Evolutionary conservation across 2,797 vertebrate genomes (phyloP).

Genomic region (Dendrocincla tyrannina): DNA sequence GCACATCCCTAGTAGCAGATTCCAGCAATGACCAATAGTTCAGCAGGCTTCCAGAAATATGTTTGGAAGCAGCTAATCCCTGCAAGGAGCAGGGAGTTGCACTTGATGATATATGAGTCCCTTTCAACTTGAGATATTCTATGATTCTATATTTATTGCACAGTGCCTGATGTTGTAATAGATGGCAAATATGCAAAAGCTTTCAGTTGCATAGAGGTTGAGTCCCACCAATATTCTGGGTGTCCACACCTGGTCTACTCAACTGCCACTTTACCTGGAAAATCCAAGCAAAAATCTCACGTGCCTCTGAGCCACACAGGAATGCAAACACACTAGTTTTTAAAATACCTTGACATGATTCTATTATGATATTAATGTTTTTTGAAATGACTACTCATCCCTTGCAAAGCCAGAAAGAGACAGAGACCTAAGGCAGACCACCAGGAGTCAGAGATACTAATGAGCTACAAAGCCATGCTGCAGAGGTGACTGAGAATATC

Average conservation of each 20-base stretch:
- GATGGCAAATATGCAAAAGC: not conserved
- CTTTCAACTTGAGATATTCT: not conserved
- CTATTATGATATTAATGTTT: not conserved
- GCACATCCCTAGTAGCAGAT: not conserved
- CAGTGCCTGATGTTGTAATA: not conserved
- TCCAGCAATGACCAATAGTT: not conserved
- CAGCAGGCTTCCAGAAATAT: not conserved
- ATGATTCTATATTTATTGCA: not conserved
- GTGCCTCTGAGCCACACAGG: not conserved
- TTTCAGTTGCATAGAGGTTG: accelerated
- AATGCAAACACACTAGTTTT: not conserved
- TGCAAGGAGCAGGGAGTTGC: not conserved
- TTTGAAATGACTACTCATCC: not conserved
- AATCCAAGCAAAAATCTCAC: not conserved
- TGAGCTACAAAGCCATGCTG: not conserved
- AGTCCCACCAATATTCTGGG: not conserved
- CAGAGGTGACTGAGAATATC: not conserved
- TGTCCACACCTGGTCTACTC: not conserved
- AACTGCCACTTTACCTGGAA: not conserved
- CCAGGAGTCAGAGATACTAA: not conserved
- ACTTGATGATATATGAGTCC: not conserved
- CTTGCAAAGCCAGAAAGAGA: not conserved
- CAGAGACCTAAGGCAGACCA: not conserved
- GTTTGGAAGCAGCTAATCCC: not conserved
- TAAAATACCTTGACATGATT: not conserved